Conservation (phyloP, 2,113 vertebrate species). For the Chaenocephalus aceratus region DNA sequence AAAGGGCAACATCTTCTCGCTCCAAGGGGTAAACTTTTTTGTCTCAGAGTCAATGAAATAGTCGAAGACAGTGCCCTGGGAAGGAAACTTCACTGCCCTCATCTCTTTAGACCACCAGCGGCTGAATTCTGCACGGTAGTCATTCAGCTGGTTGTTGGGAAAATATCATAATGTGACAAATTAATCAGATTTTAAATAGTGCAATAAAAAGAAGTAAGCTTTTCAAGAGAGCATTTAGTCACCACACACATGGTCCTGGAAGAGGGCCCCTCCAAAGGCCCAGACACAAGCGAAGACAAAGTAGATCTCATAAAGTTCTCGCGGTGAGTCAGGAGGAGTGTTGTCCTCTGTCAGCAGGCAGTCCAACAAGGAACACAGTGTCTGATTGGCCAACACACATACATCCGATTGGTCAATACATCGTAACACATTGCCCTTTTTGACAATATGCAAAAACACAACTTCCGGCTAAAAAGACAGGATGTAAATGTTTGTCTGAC, state of each 20-base stretch:
- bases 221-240: background rate
- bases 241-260: conserved; percentile 87
- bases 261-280: conserved; percentile 87
- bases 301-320: conserved; percentile 86
- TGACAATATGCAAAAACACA: background rate
- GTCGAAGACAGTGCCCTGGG: conserved; percentile 89
- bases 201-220: background rate
- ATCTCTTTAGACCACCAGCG: conserved; percentile 89
- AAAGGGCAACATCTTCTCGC: conserved; percentile 81
- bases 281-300: conserved; percentile 88
- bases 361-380: conserved; percentile 85
- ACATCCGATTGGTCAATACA: conserved; percentile 1
- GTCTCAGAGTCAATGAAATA: conserved; percentile 87
- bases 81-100: conserved; percentile 87
- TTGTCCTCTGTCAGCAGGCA: conserved; percentile 86
- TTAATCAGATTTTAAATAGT: conserved; percentile 6
- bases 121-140: conserved; percentile 88
- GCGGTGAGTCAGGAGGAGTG: conserved; percentile 86
- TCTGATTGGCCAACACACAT: conserved; percentile 68
- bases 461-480: background rate
- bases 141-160: conserved; percentile 79
- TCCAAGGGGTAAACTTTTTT: conserved; percentile 86
- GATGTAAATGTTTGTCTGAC: background rate
- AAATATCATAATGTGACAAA: background rate
- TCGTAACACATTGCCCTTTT: background rate